Percentiles rank a stretch among this genome's conserved stretches.
phyloP scores from a whole-genome alignment of 2,797 vertebrate species.

The Synaphobranchus kaupii region DNA sequence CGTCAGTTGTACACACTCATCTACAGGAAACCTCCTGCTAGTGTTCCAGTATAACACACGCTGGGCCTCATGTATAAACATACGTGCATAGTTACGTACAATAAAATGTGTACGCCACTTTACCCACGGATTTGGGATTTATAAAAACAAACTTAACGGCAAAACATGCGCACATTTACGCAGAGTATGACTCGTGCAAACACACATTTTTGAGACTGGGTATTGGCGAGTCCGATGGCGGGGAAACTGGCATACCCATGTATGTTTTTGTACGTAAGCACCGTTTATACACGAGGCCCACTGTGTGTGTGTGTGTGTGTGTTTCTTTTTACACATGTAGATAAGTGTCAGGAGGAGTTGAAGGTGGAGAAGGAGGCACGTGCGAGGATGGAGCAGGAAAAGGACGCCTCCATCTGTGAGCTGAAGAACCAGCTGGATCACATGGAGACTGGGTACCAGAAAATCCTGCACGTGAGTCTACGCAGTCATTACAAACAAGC shows the following conservation, averaged over 20 bases:
- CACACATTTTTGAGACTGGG: too few relatives aligned
- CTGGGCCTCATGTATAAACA: neutral
- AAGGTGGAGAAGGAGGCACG: slow-evolving; percentile 49
- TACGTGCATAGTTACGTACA: too few relatives aligned
- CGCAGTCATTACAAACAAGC: neutral
- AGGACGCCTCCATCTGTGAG: slow-evolving; percentile 62
- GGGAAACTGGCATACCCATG: too few relatives aligned
- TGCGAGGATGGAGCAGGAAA: slow-evolving; percentile 57
- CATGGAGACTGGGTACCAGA: slow-evolving; percentile 74
- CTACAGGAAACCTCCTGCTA: neutral
- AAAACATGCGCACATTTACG: too few relatives aligned
- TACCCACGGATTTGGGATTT: too few relatives aligned
- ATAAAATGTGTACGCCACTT: too few relatives aligned
- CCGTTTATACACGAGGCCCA: too few relatives aligned
- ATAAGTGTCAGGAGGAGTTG: slow-evolving; percentile 59
- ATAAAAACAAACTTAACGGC: too few relatives aligned
- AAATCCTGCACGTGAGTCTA: slow-evolving; percentile 68
- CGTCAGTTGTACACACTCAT: neutral
- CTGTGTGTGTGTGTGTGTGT: slow-evolving; percentile 13
- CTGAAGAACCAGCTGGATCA: slow-evolving; percentile 65
- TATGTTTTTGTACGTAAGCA: too few relatives aligned
- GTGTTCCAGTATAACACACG: neutral
- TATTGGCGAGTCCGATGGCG: too few relatives aligned
- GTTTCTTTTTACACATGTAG: slow-evolving; percentile 53
- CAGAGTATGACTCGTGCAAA: too few relatives aligned